Conservation (phyloP, 2,888 invertebrate genomes). For the Sminthurinus aureus region DNA sequence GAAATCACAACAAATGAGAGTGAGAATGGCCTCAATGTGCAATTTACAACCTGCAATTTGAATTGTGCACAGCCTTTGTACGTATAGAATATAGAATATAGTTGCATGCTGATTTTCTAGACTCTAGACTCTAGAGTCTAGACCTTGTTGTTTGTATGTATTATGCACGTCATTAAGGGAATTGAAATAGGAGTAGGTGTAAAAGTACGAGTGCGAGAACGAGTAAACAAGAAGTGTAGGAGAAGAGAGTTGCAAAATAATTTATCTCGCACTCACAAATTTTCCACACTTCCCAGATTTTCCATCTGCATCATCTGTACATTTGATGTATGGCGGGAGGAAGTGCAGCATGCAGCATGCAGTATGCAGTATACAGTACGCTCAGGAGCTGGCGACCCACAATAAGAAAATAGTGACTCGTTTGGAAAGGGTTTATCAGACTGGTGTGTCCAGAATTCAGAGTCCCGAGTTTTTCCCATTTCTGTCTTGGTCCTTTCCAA, state of each 20-base stretch:
- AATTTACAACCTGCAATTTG: too few species aligned
- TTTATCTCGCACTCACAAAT: not conserved
- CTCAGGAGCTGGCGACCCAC: too few species aligned
- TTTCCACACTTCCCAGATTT: not conserved
- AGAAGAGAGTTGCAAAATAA: not conserved
- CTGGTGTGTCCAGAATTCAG: not conserved
- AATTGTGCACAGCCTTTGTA: too few species aligned
- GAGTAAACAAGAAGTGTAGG: not conserved
- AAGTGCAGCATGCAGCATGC: not conserved
- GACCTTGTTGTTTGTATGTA: too few species aligned
- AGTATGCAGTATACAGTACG: not conserved
- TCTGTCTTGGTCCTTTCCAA: not conserved
- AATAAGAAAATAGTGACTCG: not conserved
- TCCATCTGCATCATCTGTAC: not conserved
- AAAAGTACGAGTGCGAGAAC: not conserved
- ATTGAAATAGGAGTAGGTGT: not conserved
- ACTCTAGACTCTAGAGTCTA: too few species aligned
- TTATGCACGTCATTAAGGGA: not conserved
- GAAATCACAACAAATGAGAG: too few species aligned
- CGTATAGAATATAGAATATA: too few species aligned
- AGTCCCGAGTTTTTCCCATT: not conserved
- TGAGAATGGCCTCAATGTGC: too few species aligned
- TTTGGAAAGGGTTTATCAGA: conserved; percentile 5
- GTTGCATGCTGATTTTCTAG: too few species aligned
- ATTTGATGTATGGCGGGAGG: not conserved